Evolutionary conservation across 2,888 invertebrate species (phyloP).

Genomic region (Megalurothrips usitatus): DNA sequence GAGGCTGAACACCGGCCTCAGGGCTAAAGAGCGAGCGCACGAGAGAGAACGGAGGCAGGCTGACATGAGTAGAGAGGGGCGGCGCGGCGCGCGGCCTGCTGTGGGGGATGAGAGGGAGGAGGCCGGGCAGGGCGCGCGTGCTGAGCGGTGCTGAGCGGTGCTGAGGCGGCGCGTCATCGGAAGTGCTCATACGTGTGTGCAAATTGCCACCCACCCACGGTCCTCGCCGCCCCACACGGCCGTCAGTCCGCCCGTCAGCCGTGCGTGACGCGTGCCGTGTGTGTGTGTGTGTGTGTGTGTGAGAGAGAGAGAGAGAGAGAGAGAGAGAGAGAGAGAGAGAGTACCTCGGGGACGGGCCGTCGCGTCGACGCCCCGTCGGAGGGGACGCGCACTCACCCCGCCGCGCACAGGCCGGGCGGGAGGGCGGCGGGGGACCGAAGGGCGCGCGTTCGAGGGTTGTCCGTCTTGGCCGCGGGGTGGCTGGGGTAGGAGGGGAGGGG

Average conservation of each 20-base stretch:
- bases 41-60: too few species aligned
- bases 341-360: not conserved
- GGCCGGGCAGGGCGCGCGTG: not conserved
- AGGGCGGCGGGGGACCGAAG: not conserved
- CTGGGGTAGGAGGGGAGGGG: too few species aligned
- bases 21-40: too few species aligned
- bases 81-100: too few species aligned
- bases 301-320: not conserved
- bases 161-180: not conserved
- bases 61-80: too few species aligned
- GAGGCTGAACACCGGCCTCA: too few species aligned
- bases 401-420: not conserved
- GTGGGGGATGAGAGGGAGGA: too few species aligned
- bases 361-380: not conserved
- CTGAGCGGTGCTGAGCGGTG: not conserved
- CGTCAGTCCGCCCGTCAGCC: not conserved
- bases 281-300: not conserved
- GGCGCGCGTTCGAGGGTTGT: too few species aligned
- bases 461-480: too few species aligned
- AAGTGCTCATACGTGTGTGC: conserved; percentile 21
- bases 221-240: not conserved
- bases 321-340: conserved; percentile 1
- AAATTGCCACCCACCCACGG: not conserved
- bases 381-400: too few species aligned
- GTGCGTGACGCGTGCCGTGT: not conserved